Evolutionary conservation across 2,113 vertebrate species (phyloP).

Genomic region (Oxyruncus cristatus): DNA sequence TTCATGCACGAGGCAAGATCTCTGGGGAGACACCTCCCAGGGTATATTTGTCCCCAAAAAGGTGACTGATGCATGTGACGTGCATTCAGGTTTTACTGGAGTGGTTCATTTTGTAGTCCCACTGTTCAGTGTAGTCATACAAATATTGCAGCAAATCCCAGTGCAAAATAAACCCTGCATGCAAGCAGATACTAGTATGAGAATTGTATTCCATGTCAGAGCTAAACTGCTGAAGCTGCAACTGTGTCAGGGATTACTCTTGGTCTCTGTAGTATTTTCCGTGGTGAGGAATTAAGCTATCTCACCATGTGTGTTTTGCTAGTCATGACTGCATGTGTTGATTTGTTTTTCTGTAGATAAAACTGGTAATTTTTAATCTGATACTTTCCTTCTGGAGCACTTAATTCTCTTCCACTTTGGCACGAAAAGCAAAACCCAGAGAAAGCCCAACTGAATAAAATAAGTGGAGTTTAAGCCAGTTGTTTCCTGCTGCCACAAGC

Average conservation of each 20-base stretch:
- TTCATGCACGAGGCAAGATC: not conserved
- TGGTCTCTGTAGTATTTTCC: not conserved
- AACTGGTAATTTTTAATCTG: not conserved
- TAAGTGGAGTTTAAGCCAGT: not conserved
- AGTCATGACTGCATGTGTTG: fast-evolving
- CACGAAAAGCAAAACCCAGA: not conserved
- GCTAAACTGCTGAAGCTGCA: not conserved
- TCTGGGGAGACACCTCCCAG: not conserved
- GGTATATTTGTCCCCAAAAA: not conserved
- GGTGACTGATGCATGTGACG: not conserved
- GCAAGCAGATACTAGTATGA: not conserved
- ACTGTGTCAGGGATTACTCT: not conserved
- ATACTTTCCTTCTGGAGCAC: not conserved
- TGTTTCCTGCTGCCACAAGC: slow-evolving; percentile 47
- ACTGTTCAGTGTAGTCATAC: not conserved
- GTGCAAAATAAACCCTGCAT: not conserved
- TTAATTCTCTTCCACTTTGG: not conserved
- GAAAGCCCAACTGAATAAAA: not conserved
- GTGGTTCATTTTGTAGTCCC: not conserved
- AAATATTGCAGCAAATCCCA: not conserved
- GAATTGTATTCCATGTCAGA: not conserved
- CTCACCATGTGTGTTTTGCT: not conserved
- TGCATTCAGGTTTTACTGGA: not conserved
- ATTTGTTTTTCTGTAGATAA: not conserved
- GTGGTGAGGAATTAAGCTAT: not conserved